Evolutionary conservation across 1,140 invertebrate species (phyloP), one percentile per base, ranked within the genome.

Genomic region (Cydia splendana): DNA sequence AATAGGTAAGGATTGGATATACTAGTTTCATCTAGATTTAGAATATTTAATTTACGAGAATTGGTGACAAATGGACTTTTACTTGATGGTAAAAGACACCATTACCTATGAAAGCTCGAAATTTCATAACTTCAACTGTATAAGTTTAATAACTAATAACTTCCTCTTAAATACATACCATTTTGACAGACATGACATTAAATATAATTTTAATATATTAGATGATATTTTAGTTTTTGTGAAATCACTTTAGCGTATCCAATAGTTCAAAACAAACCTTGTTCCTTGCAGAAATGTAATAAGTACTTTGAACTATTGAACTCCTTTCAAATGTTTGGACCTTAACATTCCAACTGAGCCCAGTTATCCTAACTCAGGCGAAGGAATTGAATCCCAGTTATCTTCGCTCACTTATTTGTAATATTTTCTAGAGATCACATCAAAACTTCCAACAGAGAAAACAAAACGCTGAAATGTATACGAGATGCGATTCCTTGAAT

Each of bases 401-500:
- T 71, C 67, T 38, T 2, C 30, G 30, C 67, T 18, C n/a, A 71
- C 67, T 71, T 71, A 71, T 71, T 71, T 71, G 77, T 77, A 77
- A 77, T 74, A 78, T 78, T 75, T 76, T 76, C 73, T 57, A 65
- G 78, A 78, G 87, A 90, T 90, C 76, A 78, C 83, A 89, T 90
- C 85, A 78, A 84, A 84, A 83, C 82, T 77, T 89, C 84, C 86
- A 83, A 85, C 86, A 78, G 89, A 80, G 85, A 79, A 48, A 87
- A 87, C 81, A 83, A 83, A 88, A 84, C 81, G 80, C 80, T 77
- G 78, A 75, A 74, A 76, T 71, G 67, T 67, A 67, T 71, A 38
- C 77, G 74, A 76, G 82, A 83, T 80, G 87, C 85, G 83, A 89
- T 90, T 90, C 90, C 85, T 80, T 84, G 85, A 85, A 91, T 77